phyloP scores from a whole-genome alignment of 2,113 vertebrate species.

The Ahaetulla prasina region DNA sequence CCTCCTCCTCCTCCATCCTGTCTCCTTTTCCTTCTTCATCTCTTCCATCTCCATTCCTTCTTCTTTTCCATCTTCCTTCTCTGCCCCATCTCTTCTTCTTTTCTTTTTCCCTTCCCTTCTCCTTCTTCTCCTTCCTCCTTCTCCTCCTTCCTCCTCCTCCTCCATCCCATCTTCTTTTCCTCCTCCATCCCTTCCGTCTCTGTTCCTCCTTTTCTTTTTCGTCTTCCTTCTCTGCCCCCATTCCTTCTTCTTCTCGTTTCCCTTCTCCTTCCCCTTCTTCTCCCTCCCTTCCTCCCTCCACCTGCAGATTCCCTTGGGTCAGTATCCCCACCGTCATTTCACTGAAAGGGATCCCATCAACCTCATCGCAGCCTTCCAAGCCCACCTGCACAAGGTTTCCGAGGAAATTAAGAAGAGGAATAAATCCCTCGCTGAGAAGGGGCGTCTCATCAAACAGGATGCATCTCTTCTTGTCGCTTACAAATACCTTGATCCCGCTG shows the following conservation, averaged over 20 bases:
- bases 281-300: not conserved
- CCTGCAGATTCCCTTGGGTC: not conserved
- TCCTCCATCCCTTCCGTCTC: not conserved
- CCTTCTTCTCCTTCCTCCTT: too few relatives aligned
- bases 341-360: not conserved
- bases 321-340: not conserved
- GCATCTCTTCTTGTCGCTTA: not conserved
- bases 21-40: too few relatives aligned
- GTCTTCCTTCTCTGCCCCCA: not conserved
- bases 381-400: not conserved
- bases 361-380: not conserved
- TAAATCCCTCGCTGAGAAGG: not conserved
- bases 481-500: not conserved
- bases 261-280: not conserved
- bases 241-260: too few relatives aligned
- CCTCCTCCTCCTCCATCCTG: too few relatives aligned
- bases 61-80: too few relatives aligned
- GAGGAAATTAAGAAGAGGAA: not conserved
- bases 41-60: fast-evolving
- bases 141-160: too few relatives aligned
- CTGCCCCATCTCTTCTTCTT: too few relatives aligned
- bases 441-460: fast-evolving
- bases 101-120: too few relatives aligned
- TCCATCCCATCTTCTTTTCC: not conserved
- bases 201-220: too few relatives aligned